A percentile compares a stretch with the other conserved stretches of the same genome.
Conservation (phyloP, 2,797 vertebrate genomes). For the Neoniphon sammara region DNA sequence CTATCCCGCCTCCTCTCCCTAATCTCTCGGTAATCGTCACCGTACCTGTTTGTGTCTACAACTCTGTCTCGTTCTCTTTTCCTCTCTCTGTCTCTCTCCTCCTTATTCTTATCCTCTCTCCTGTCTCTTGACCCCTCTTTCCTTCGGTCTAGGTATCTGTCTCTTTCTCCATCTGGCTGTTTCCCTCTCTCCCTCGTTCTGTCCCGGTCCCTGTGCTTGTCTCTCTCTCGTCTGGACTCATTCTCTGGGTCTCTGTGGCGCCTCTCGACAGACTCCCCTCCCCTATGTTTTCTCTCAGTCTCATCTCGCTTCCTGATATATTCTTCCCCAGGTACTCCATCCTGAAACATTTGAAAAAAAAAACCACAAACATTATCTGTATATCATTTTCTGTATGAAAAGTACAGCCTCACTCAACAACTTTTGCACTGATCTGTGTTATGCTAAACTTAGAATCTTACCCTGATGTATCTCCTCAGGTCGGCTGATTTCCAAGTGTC, state of each 20-base stretch:
- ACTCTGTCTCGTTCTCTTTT: constrained; percentile 57
- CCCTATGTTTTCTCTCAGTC: constrained; percentile 61
- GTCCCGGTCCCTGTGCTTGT: constrained; percentile 70
- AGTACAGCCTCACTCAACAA: too few relatives aligned
- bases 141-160: constrained; percentile 50
- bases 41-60: constrained; percentile 27
- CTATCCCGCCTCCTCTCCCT: constrained; percentile 49
- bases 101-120: constrained; percentile 69
- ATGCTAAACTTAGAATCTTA: constrained; percentile 59
- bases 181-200: constrained; percentile 69
- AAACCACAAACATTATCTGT: not conserved
- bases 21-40: constrained; percentile 33
- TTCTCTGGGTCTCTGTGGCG: constrained; percentile 69
- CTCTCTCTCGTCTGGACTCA: constrained; percentile 77
- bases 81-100: constrained; percentile 50
- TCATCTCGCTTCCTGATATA: constrained; percentile 77
- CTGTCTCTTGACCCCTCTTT: constrained; percentile 68
- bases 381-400: not conserved
- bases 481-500: constrained; percentile 96
- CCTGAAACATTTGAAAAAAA: constrained; percentile 74
- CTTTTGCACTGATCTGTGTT: too few relatives aligned
- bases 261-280: constrained; percentile 74
- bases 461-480: constrained; percentile 87
- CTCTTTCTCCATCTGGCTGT: constrained; percentile 63
- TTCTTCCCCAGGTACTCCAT: constrained; percentile 69